Conservation (phyloP, 1,140 invertebrate genomes). For the Papilio machaon region DNA sequence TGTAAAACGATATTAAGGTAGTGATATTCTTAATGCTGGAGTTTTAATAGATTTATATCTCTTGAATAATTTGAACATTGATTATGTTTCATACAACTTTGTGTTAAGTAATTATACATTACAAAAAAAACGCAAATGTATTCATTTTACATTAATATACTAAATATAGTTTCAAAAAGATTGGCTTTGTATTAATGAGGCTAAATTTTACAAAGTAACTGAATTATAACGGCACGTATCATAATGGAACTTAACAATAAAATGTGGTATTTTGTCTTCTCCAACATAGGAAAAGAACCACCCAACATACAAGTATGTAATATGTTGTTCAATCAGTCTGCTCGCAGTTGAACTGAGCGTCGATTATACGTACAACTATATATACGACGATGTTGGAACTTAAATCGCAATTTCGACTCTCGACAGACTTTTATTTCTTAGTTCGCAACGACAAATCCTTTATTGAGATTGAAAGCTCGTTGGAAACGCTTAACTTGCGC, state of each 20-base stretch:
- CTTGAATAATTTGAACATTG: too few relatives aligned
- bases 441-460: slow-evolving; percentile 6
- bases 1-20: neutral
- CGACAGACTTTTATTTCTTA: slow-evolving; percentile 29
- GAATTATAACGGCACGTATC: too few relatives aligned
- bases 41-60: neutral
- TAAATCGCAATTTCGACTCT: slow-evolving; percentile 27
- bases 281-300: neutral
- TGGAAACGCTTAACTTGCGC: slow-evolving; percentile 11
- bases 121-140: too few relatives aligned
- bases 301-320: neutral
- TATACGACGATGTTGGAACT: slow-evolving; percentile 18
- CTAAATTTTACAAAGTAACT: too few relatives aligned
- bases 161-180: too few relatives aligned
- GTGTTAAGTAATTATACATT: too few relatives aligned
- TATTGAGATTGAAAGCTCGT: slow-evolving; percentile 22
- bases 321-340: neutral
- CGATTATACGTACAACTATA: neutral
- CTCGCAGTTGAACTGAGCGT: slow-evolving; percentile 3
- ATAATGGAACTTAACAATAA: too few relatives aligned
- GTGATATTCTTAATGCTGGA: neutral
- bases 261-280: neutral
- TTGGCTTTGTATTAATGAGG: too few relatives aligned
- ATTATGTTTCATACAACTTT: too few relatives aligned
- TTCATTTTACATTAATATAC: too few relatives aligned